These are phyloP conservation scores for Drosophila arizonae DNA, from an alignment of 1,140 invertebrate species.

Conservation along the genomic window DNA sequence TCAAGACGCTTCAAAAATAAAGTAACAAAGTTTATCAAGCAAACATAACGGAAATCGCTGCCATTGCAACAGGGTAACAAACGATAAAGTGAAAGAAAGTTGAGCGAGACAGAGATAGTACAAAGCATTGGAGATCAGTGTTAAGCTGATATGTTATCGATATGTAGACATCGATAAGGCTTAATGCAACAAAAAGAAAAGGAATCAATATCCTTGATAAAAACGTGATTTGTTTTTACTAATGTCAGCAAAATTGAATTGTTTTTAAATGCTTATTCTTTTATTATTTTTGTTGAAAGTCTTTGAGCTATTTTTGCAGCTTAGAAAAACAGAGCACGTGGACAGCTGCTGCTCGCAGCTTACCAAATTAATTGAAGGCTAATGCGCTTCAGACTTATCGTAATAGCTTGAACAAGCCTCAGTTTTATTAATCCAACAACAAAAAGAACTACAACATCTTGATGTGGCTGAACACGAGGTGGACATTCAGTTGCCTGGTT, in stretches of 20 bases:
- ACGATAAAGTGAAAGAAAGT: background rate
- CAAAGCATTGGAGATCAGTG: constrained; percentile 12
- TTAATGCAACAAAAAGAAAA: background rate
- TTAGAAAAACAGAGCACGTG: no score
- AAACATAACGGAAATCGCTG: constrained; percentile 31
- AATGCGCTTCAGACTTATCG: background rate
- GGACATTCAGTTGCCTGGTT: constrained; percentile 22
- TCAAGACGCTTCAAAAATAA: constrained; percentile 31
- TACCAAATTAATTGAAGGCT: background rate
- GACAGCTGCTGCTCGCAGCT: background rate
- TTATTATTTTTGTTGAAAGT: no score
- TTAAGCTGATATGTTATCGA: constrained; percentile 11
- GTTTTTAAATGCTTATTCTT: no score
- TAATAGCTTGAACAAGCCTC: background rate
- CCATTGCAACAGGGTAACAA: constrained; percentile 2
- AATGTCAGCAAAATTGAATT: no score
- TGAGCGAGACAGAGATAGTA: background rate
- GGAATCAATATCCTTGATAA: no score
- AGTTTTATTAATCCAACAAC: constrained; percentile 19
- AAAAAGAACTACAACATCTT: background rate
- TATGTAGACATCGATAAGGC: background rate
- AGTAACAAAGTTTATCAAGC: constrained; percentile 40
- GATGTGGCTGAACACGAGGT: background rate
- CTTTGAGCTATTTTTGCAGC: no score
- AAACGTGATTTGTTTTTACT: no score